A percentile compares a stretch with the other conserved stretches of the same genome.
Evolutionary conservation across 2,888 invertebrate genomes (phyloP).

Genomic region (Parelbella ahira): DNA sequence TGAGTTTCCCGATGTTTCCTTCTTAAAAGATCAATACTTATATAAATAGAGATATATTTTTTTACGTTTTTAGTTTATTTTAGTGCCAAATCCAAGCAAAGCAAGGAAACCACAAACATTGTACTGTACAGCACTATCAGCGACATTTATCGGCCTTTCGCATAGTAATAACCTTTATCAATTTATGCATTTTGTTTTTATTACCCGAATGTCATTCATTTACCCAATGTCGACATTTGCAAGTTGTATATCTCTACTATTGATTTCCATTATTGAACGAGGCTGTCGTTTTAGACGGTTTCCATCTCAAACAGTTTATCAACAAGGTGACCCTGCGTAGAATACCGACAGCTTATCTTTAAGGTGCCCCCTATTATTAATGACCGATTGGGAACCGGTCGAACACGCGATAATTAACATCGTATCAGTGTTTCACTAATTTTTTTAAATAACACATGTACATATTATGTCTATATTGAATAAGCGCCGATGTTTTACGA

Average conservation of each 20-base stretch:
- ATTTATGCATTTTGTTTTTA: conserved; percentile 4
- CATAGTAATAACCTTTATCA: no score
- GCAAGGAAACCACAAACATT: no score
- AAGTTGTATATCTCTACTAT: conserved; percentile 5
- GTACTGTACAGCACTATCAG: no score
- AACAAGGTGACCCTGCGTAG: conserved; percentile 45
- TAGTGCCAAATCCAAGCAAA: no score
- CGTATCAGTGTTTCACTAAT: conserved; percentile 7
- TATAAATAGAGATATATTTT: no score
- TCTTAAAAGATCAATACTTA: no score
- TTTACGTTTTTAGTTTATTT: no score
- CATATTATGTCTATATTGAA: no score
- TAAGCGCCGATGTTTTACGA: no score
- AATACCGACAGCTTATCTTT: conserved; percentile 37
- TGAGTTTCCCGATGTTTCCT: no score
- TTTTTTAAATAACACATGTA: no score
- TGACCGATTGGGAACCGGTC: conserved; percentile 32
- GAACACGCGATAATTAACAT: background rate
- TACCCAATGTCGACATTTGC: conserved; percentile 13
- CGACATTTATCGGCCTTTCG: no score
- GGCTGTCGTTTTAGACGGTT: conserved; percentile 6
- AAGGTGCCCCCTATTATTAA: conserved; percentile 43
- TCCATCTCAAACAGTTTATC: conserved; percentile 36
- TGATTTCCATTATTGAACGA: conserved; percentile 2
- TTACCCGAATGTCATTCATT: conserved; percentile 6